A percentile compares a stretch with the other conserved stretches of the same genome.
Evolutionary conservation across 2,888 invertebrate genomes (phyloP).

Genomic region (Zeuzera pyrina): DNA sequence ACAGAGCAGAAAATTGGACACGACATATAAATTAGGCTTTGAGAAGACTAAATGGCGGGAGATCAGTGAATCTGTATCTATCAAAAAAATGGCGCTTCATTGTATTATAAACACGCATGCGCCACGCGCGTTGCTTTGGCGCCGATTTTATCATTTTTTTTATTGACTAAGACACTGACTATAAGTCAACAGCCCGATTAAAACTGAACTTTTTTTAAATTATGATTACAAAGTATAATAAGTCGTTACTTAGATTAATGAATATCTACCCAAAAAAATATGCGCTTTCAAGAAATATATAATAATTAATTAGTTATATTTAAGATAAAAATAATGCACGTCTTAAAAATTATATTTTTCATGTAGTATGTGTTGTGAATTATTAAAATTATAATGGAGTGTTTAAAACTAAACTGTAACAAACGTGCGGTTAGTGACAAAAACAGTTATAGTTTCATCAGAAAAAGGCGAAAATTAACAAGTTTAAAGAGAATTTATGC

Average conservation of each 20-base stretch:
- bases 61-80: conserved; percentile 24
- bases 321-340: conserved; percentile 2
- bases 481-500: conserved; percentile 37
- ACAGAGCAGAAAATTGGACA: conserved; percentile 37
- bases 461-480: conserved; percentile 32
- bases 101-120: conserved; percentile 50
- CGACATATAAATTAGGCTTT: conserved; percentile 23
- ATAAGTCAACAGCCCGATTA: too few species aligned
- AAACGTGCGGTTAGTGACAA: conserved; percentile 16
- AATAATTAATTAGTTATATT: background rate
- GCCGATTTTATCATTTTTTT: too few species aligned
- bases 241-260: too few species aligned
- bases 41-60: conserved; percentile 43
- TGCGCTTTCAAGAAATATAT: too few species aligned
- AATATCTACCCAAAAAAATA: too few species aligned
- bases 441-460: conserved; percentile 25
- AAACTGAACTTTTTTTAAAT: too few species aligned
- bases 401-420: conserved; percentile 13
- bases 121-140: conserved; percentile 34
- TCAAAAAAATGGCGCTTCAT: conserved; percentile 41
- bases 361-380: conserved; percentile 3
- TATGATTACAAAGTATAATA: too few species aligned
- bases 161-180: too few species aligned
- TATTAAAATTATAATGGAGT: conserved; percentile 21
- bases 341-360: conserved; percentile 3